phyloP scores from a whole-genome alignment of 2,888 invertebrate species.

The Fissipunctia ypsillon region DNA sequence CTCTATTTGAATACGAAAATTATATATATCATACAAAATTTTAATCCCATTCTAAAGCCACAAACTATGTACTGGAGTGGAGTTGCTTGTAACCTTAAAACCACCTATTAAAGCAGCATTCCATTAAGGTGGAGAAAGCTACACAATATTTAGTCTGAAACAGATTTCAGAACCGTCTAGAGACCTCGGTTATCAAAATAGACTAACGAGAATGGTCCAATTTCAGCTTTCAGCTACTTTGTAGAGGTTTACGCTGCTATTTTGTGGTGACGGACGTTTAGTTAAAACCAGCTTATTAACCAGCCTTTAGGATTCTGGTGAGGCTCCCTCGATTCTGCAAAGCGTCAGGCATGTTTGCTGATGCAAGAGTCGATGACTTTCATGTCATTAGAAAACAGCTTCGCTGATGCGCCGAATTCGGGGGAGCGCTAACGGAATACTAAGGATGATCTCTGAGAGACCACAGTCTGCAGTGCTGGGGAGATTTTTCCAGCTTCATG shows the following conservation, averaged over 20 bases:
- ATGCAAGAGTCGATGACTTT: no score
- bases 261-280: neutral
- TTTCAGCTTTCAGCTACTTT: constrained; percentile 23
- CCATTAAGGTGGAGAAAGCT: neutral
- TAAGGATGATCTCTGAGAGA: no score
- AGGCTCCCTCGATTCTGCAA: no score
- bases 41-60: neutral
- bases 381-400: no score
- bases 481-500: no score
- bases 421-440: no score
- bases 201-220: constrained; percentile 18
- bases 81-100: neutral
- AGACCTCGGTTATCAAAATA: constrained; percentile 30
- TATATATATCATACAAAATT: neutral
- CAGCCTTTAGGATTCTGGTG: no score
- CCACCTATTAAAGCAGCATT: neutral
- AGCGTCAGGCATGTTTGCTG: no score
- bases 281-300: neutral
- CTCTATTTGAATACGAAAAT: neutral
- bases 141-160: constrained; percentile 15
- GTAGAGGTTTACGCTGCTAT: neutral
- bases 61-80: neutral
- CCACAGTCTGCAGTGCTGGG: no score
- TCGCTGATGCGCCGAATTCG: no score
- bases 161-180: constrained; percentile 28